Conservation (phyloP, 2,797 vertebrate species). For the Onychomys leucogaster region DNA sequence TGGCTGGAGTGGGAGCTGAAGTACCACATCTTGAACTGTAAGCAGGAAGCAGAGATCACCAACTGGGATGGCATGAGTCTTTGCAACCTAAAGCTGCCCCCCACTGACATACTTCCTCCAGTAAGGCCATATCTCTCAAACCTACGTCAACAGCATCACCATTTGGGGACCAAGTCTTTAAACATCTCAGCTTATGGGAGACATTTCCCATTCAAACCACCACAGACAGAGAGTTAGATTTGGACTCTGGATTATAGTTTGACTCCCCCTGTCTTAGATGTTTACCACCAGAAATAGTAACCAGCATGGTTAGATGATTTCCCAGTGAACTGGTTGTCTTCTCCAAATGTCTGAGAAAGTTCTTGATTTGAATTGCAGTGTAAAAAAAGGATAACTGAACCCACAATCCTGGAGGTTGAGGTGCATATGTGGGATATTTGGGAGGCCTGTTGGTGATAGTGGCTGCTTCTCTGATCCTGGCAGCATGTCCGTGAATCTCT, state of each 20-base stretch:
- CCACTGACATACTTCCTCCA: background rate
- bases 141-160: background rate
- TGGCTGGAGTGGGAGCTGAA: too few species aligned
- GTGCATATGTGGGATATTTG: background rate
- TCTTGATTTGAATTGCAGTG: background rate
- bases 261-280: background rate
- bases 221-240: background rate
- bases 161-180: background rate
- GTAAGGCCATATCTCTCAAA: background rate
- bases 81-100: background rate
- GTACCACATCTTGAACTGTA: background rate
- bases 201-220: background rate
- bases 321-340: background rate
- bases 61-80: background rate
- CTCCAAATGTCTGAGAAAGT: background rate
- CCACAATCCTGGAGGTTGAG: background rate
- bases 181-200: background rate
- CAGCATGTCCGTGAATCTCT: background rate
- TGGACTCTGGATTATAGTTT: background rate
- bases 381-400: background rate
- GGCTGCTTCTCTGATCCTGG: background rate
- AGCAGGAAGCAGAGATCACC: background rate
- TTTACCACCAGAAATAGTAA: background rate
- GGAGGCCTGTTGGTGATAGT: too few species aligned
- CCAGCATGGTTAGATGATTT: background rate